Base-by-base conservation (phyloP, 1,140 invertebrate genomes). In the Cataglyphis hispanica region DNA sequence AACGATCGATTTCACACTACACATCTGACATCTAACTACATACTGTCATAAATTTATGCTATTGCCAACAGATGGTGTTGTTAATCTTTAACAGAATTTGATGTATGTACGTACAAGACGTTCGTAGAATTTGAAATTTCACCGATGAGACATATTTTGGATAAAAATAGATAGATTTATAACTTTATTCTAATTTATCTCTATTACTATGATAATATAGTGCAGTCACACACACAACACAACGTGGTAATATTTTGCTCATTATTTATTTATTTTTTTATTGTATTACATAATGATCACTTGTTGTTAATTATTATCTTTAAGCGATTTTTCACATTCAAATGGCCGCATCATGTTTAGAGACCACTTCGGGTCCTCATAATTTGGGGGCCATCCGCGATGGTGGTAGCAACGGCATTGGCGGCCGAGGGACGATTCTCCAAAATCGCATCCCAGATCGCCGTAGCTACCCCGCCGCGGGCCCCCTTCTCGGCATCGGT, bases 401-500 rank as follows among this genome's bases (percentile, higher is more conserved):
- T 43, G 22, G 69, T 22, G 50, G 86, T 61, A 61, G 34, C 67
- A 34, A 75, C 58, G 19, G 46, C 66, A 31, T 74, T 85, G 50
- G 76, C 72, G 61, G 60, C 76, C 40, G 64, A 53, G 31, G 56
- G n/a, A 1, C 84, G 64, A 25, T 63, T 67, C 0, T 78, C n/a
- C 22, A 64, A 46, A 78, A 86, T 61, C 7, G 83, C 40, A n/a
- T 74, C 85, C 87, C 90, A 93, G 69, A 86, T 87, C 78, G 86
- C 91, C 87, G 86, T 87, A 61, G 89, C 63, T 69, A 64, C 10
- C 58, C 63, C 76, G 10, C 56, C 70, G 78, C 25, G 37, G 53
- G 87, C 78, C 70, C 89, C 77, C 83, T 93, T 90, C 27, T 95
- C 91, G 84, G 95, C 96, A 91, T 97, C 97, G 87, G 96, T 97